A percentile compares a stretch with the other conserved stretches of the same genome.
phyloP scores from a whole-genome alignment of 2,888 invertebrate species.

The Heliconius sara region DNA sequence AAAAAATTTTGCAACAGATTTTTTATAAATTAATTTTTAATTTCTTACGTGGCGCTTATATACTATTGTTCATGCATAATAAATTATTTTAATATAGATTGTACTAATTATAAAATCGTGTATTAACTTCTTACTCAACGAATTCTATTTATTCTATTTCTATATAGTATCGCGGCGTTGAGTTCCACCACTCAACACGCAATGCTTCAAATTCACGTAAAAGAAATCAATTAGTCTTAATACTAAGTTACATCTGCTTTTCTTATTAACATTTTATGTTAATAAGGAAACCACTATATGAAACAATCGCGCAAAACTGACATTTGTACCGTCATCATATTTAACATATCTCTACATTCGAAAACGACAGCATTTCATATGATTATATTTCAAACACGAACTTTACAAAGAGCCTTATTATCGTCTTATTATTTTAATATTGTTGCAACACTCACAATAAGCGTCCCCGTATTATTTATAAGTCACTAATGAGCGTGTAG shows the following conservation, averaged over 20 bases:
- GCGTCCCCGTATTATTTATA: constrained; percentile 66
- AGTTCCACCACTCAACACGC: neutral
- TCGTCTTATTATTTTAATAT: constrained; percentile 80
- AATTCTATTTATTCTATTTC: too few relatives aligned
- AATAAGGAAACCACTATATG: neutral
- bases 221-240: neutral
- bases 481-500: constrained; percentile 81
- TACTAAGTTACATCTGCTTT: neutral
- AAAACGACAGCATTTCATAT: constrained; percentile 41
- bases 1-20: too few relatives aligned
- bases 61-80: neutral
- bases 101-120: neutral
- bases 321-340: constrained; percentile 23
- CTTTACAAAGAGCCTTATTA: constrained; percentile 73
- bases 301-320: neutral
- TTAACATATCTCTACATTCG: constrained; percentile 31
- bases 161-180: too few relatives aligned
- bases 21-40: too few relatives aligned
- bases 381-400: constrained; percentile 46
- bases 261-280: neutral
- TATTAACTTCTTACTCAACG: neutral
- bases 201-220: neutral
- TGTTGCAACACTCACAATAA: constrained; percentile 75
- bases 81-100: neutral
- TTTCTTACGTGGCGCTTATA: too few relatives aligned